These are phyloP conservation scores for Sapajus apella DNA, from an alignment of 2,113 vertebrate genomes.

Conservation along the genomic window DNA sequence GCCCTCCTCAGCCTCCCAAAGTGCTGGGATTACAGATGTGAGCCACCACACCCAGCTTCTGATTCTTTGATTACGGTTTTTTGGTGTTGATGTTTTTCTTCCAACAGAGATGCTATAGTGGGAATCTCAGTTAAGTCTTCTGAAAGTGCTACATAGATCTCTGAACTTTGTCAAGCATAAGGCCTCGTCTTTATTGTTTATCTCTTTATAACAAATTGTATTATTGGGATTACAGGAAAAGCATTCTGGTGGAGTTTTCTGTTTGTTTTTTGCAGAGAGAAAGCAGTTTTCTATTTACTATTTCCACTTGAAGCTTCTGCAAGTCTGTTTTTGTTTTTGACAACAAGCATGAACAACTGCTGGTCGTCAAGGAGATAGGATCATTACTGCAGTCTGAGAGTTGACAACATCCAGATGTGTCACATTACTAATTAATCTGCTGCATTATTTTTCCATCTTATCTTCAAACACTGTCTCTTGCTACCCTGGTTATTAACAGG, in stretches of 20 bases:
- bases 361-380: conserved; percentile 64
- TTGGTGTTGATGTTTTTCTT: conserved; percentile 8
- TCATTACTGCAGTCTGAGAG: conserved; percentile 50
- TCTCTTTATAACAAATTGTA: not conserved
- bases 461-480: conserved; percentile 73
- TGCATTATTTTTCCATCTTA: conserved; percentile 77
- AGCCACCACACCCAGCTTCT: not conserved
- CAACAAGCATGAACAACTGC: not conserved
- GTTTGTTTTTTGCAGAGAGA: conserved; percentile 22
- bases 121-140: conserved; percentile 28
- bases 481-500: conserved; percentile 73
- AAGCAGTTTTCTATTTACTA: conserved; percentile 16
- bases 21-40: too few relatives aligned
- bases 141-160: not conserved
- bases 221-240: not conserved
- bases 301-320: conserved; percentile 4
- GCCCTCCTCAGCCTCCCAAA: too few relatives aligned
- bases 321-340: conserved; percentile 62
- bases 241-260: not conserved
- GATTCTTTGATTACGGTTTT: conserved; percentile 14
- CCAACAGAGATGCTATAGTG: not conserved
- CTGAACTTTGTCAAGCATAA: conserved; percentile 28
- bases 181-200: not conserved
- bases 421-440: conserved; percentile 76
- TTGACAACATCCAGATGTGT: conserved; percentile 67